These are phyloP conservation scores for Mycalesis mineus DNA, from an alignment of 2,888 invertebrate genomes.

Conservation along the genomic window DNA sequence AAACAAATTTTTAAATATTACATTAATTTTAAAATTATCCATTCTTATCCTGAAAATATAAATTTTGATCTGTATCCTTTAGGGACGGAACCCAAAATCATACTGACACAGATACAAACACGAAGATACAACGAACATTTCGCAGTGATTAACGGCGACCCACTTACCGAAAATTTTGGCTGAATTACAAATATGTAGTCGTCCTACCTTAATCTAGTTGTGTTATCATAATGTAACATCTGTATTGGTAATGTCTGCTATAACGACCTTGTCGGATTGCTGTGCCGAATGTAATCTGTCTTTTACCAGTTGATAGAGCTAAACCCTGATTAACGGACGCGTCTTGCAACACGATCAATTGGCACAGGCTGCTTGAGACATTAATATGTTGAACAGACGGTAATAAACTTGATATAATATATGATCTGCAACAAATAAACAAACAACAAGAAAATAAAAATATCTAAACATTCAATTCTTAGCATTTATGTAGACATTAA, in stretches of 20 bases:
- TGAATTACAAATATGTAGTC: constrained; percentile 41
- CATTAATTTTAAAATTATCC: no score
- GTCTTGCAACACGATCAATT: constrained; percentile 20
- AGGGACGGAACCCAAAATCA: constrained; percentile 2
- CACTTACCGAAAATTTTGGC: constrained; percentile 43
- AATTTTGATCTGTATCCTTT: neutral
- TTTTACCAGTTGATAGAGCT: constrained; percentile 21
- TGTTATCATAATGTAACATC: constrained; percentile 27
- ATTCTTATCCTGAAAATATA: no score
- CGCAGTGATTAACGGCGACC: constrained; percentile 31
- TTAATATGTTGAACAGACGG: neutral
- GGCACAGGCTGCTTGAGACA: constrained; percentile 2
- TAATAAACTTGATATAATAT: neutral
- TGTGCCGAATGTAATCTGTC: constrained; percentile 29
- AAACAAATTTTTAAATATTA: no score
- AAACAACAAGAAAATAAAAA: no score
- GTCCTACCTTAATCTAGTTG: constrained; percentile 25
- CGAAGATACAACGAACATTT: constrained; percentile 13
- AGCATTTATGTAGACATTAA: no score
- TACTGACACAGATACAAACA: constrained; percentile 11
- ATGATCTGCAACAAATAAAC: neutral
- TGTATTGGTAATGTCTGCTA: constrained; percentile 27
- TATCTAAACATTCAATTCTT: no score
- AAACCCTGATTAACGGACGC: constrained; percentile 19
- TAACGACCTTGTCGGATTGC: constrained; percentile 28